Conservation (phyloP, 2,113 vertebrate species). For the Micromys minutus region DNA sequence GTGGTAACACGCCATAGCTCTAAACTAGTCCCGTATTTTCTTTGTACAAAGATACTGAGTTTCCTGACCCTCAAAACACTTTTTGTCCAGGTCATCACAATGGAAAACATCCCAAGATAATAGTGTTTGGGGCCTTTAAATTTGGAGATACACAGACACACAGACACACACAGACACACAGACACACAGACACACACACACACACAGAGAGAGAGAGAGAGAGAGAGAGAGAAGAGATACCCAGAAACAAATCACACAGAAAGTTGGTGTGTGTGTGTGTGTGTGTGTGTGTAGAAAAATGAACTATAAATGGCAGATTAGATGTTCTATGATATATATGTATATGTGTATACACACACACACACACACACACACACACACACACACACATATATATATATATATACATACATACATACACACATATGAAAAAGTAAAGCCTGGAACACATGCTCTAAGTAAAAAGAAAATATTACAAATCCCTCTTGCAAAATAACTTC, state of each 20-base stretch:
- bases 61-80: background rate
- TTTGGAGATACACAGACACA: too few relatives aligned
- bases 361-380: too few relatives aligned
- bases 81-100: background rate
- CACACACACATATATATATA: too few relatives aligned
- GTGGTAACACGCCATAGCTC: background rate
- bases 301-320: conserved; percentile 75
- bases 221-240: too few relatives aligned
- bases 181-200: too few relatives aligned
- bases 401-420: too few relatives aligned
- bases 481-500: conserved; percentile 85
- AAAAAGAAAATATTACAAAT: conserved; percentile 87
- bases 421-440: conserved; percentile 49
- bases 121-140: conserved; percentile 30
- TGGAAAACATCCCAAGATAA: conserved; percentile 15
- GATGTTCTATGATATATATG: conserved; percentile 29
- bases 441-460: conserved; percentile 77
- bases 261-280: too few relatives aligned
- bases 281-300: conserved; percentile 74
- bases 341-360: too few relatives aligned
- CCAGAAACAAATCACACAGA: too few relatives aligned
- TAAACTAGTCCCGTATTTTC: background rate
- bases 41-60: conserved; percentile 23
- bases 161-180: too few relatives aligned
- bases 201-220: background rate